Conservation (phyloP, 2,113 vertebrate species). For the Pseudorectes ferrugineus region DNA sequence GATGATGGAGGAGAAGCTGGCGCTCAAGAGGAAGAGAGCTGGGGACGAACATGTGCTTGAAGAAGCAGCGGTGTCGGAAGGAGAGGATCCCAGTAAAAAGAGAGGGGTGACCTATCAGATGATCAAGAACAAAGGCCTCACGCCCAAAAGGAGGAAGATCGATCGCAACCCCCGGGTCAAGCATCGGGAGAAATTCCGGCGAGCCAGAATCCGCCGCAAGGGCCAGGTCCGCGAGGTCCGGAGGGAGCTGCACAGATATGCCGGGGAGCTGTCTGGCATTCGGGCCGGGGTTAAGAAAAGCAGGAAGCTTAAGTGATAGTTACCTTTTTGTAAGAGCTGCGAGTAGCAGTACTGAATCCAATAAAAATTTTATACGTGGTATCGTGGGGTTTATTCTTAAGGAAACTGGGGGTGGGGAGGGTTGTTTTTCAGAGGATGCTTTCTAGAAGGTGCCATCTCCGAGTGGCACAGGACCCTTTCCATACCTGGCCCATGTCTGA, state of each 20-base stretch:
- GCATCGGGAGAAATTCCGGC: slow-evolving; percentile 90
- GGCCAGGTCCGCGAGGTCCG: slow-evolving; percentile 91
- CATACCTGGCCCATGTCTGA: rapidly evolving
- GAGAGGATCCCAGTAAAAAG: slow-evolving; percentile 56
- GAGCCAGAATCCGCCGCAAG: slow-evolving; percentile 90
- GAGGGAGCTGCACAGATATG: slow-evolving; percentile 80
- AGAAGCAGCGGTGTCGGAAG: not conserved
- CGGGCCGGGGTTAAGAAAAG: slow-evolving; percentile 94
- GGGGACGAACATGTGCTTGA: not conserved
- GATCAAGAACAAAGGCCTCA: slow-evolving; percentile 86
- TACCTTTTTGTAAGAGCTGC: rapidly evolving
- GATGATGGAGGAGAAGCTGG: slow-evolving; percentile 60
- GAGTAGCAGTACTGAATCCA: not conserved
- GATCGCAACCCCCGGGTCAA: slow-evolving; percentile 96
- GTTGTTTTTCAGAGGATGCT: not conserved
- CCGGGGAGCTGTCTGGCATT: slow-evolving; percentile 90
- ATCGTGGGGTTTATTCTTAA: not conserved
- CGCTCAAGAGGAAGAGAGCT: slow-evolving; percentile 66
- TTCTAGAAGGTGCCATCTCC: not conserved
- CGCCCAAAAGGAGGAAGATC: slow-evolving; percentile 92
- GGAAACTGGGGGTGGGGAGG: too few species aligned
- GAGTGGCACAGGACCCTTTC: not conserved
- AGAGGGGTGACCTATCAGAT: slow-evolving; percentile 76
- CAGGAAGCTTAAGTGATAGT: slow-evolving; percentile 83
- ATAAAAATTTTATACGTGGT: not conserved